Evolutionary conservation across 2,113 vertebrate genomes (phyloP).

Genomic region (Pluvialis apricaria): DNA sequence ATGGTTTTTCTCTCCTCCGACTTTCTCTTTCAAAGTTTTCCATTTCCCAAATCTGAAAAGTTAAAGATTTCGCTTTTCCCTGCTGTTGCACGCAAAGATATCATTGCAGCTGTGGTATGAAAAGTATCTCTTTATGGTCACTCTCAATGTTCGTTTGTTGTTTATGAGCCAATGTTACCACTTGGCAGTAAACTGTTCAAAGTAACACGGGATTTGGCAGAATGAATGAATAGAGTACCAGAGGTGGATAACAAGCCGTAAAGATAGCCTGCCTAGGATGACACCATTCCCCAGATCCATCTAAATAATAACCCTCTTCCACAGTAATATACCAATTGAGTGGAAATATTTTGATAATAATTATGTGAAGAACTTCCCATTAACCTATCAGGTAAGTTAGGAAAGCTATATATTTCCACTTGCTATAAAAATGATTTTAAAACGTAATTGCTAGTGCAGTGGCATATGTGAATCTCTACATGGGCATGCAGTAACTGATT

Average conservation of each 20-base stretch:
- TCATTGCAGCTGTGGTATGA: neutral
- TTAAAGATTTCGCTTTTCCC: neutral
- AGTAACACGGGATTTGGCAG: neutral
- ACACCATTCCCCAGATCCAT: neutral
- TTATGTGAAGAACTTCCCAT: neutral
- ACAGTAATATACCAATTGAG: neutral
- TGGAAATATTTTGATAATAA: neutral
- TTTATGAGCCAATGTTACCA: neutral
- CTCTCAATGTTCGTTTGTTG: neutral
- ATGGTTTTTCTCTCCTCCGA: neutral
- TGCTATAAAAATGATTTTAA: neutral
- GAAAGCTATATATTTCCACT: neutral
- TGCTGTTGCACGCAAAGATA: neutral
- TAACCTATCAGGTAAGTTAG: neutral
- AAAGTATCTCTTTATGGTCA: neutral
- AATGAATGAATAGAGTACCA: neutral
- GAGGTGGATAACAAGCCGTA: neutral
- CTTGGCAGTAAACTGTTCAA: fast-evolving
- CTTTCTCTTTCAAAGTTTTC: neutral
- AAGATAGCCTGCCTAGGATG: neutral
- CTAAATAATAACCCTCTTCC: neutral
- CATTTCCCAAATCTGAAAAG: neutral
- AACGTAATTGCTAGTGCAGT: neutral
- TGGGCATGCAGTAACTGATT: neutral
- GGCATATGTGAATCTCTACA: neutral